These are phyloP conservation scores for Agriopis marginaria DNA, from an alignment of 2,888 invertebrate genomes.

Conservation along the genomic window DNA sequence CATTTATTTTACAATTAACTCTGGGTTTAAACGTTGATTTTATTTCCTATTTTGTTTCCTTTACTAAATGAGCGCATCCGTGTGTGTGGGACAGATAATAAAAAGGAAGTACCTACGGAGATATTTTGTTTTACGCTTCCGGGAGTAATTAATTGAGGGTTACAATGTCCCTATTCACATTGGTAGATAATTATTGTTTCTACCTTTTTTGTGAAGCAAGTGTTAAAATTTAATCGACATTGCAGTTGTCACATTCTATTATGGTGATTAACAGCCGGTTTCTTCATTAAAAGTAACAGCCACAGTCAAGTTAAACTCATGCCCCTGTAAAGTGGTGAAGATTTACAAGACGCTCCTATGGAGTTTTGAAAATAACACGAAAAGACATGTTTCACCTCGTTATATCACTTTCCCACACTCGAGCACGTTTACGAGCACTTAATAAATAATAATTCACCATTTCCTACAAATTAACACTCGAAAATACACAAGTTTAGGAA, in stretches of 20 bases:
- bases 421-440: too few relatives aligned
- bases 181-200: constrained; percentile 6
- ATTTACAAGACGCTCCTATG: too few relatives aligned
- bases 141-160: constrained; percentile 33
- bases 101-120: constrained; percentile 17
- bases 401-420: too few relatives aligned
- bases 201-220: constrained; percentile 3
- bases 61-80: constrained; percentile 48
- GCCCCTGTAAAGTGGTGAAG: too few relatives aligned
- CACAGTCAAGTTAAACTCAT: too few relatives aligned
- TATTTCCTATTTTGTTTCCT: constrained; percentile 51
- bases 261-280: background rate
- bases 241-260: background rate
- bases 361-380: too few relatives aligned
- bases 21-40: constrained; percentile 62
- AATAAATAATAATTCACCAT: too few relatives aligned
- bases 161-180: constrained; percentile 22
- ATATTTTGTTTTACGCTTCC: constrained; percentile 39
- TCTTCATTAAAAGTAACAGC: too few relatives aligned
- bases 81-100: constrained; percentile 34
- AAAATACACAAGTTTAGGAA: too few relatives aligned
- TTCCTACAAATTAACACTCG: too few relatives aligned
- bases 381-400: too few relatives aligned
- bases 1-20: constrained; percentile 81
- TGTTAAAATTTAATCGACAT: background rate